Percentiles rank a stretch among this genome's conserved stretches.
Conservation (phyloP, 2,113 vertebrate genomes). For the Pterocles burchelli region DNA sequence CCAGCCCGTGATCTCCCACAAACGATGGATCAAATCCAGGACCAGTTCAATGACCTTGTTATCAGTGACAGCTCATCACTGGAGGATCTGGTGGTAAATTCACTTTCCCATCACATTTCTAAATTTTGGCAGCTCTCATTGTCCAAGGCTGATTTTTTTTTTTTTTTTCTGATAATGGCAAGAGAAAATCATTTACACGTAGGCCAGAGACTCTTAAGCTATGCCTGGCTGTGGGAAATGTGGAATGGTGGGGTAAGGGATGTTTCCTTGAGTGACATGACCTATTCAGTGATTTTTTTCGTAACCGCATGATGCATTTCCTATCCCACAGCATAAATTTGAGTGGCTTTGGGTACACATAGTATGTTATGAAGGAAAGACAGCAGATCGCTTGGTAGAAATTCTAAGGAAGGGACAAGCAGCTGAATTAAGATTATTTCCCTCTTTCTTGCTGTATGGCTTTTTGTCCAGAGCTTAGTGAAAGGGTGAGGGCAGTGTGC, state of each 20-base stretch:
- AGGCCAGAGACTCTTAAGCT: background rate
- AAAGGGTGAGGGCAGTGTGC: fast-evolving
- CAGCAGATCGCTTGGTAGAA: background rate
- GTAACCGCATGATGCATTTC: background rate
- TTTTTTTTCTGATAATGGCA: background rate
- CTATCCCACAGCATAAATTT: background rate
- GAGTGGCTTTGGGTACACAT: background rate
- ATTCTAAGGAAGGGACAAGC: background rate
- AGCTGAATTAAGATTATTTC: background rate
- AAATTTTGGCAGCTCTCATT: background rate
- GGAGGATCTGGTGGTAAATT: slow-evolving; percentile 84
- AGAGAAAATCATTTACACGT: background rate
- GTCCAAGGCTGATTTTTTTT: background rate
- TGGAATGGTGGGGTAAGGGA: background rate
- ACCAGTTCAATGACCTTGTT: slow-evolving; percentile 86
- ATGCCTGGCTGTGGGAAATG: background rate
- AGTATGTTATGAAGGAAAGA: background rate
- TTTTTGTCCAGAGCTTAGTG: background rate
- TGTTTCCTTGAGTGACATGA: background rate
- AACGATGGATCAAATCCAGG: slow-evolving; percentile 84
- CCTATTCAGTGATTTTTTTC: background rate
- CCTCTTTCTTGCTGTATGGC: background rate
- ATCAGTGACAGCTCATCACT: slow-evolving; percentile 82
- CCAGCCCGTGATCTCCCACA: slow-evolving; percentile 91
- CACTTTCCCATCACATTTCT: slow-evolving; percentile 33